Conservation (phyloP, 2,888 invertebrate species). For the Druceiella hillmani region DNA sequence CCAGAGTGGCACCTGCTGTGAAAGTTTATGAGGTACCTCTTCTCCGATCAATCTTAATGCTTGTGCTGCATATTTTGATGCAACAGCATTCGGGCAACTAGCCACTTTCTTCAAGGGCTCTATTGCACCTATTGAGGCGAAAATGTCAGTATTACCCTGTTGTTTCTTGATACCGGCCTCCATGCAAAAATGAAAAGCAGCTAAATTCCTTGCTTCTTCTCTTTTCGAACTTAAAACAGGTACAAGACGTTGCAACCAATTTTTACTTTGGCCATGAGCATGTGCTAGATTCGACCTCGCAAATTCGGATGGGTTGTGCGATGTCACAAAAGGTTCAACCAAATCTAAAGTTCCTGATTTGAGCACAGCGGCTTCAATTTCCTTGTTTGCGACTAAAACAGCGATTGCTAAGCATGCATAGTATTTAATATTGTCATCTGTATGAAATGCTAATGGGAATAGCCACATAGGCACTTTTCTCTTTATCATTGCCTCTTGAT, state of each 20-base stretch:
- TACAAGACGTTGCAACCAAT: constrained; percentile 89
- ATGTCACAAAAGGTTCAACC: constrained; percentile 93
- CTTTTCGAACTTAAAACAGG: constrained; percentile 92
- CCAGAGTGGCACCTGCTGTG: constrained; percentile 98
- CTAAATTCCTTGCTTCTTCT: constrained; percentile 93
- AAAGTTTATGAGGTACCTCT: constrained; percentile 94
- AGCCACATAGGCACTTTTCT: constrained; percentile 94
- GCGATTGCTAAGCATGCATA: constrained; percentile 98
- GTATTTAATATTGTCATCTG: constrained; percentile 95
- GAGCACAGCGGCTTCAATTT: constrained; percentile 93
- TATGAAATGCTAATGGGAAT: constrained; percentile 94
- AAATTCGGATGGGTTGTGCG: constrained; percentile 93
- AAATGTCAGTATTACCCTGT: constrained; percentile 86
- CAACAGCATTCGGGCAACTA: constrained; percentile 95
- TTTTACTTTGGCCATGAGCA: constrained; percentile 93
- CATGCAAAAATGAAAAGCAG: constrained; percentile 98
- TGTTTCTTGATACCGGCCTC: constrained; percentile 97
- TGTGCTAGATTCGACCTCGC: constrained; percentile 88
- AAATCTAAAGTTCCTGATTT: constrained; percentile 95
- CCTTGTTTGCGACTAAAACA: constrained; percentile 93
- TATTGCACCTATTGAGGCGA: constrained; percentile 91
- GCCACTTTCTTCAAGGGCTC: constrained; percentile 94
- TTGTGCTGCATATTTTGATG: constrained; percentile 94
- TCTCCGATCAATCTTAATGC: constrained; percentile 90
- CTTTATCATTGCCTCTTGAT: constrained; percentile 96